phyloP scores from a whole-genome alignment of 2,113 vertebrate genomes.

The Columbina picui region DNA sequence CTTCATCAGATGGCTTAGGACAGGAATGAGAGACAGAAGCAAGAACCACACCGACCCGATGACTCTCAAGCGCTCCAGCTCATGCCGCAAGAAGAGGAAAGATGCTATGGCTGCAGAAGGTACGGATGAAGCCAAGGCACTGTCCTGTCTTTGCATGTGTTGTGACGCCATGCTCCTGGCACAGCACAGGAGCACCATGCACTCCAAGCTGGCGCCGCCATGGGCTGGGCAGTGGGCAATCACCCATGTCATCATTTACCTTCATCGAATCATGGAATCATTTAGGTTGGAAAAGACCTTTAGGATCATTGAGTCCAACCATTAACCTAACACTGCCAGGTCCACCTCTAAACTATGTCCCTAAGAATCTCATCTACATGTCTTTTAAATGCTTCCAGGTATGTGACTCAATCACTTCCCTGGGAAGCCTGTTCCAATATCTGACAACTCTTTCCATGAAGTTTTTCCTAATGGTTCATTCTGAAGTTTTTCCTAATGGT shows the following conservation, averaged over 20 bases:
- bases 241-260: background rate
- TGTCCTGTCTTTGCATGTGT: background rate
- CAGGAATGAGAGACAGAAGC: background rate
- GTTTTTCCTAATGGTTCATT: background rate
- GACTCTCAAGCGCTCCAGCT: background rate
- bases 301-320: too few relatives aligned
- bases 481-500: background rate
- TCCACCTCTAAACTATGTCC: too few relatives aligned
- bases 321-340: too few relatives aligned
- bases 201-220: background rate
- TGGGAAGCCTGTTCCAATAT: too few relatives aligned
- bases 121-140: background rate
- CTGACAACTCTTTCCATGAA: too few relatives aligned
- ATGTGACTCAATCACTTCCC: too few relatives aligned
- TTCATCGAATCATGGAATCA: background rate
- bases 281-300: too few relatives aligned
- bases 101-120: background rate
- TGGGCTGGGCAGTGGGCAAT: background rate
- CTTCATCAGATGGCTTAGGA: background rate
- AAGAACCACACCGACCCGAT: background rate
- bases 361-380: too few relatives aligned
- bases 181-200: background rate
- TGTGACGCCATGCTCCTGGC: background rate
- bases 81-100: background rate
- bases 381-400: too few relatives aligned